Evolutionary conservation across 1,140 invertebrate species (phyloP).

Genomic region (Acyrthosiphon pisum): DNA sequence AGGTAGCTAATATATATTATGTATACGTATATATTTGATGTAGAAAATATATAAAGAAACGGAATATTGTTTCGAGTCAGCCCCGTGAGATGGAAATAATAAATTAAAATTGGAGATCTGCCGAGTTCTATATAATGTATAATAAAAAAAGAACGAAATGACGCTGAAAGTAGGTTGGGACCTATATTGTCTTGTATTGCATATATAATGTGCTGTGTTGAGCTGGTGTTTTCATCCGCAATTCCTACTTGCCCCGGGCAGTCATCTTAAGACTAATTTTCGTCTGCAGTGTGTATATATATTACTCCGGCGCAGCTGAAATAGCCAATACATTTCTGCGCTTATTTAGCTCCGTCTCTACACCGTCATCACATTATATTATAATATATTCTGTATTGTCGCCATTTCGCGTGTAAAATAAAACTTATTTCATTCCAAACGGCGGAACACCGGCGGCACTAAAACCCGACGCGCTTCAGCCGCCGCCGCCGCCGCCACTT

Average conservation of each 20-base stretch:
- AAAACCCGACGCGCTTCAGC: background rate
- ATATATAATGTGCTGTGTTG: background rate
- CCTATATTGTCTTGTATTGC: background rate
- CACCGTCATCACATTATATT: background rate
- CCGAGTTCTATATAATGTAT: background rate
- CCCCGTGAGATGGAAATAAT: background rate
- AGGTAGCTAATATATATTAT: background rate
- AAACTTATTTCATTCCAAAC: slow-evolving; percentile 25
- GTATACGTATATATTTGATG: background rate
- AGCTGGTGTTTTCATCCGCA: background rate
- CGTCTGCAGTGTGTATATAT: background rate
- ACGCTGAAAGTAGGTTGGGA: background rate
- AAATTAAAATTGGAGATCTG: background rate
- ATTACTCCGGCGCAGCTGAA: background rate
- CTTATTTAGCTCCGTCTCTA: background rate
- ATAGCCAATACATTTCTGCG: background rate
- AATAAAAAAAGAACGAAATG: background rate
- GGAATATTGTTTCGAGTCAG: background rate
- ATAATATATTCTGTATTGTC: background rate
- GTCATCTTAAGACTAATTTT: slow-evolving; percentile 5
- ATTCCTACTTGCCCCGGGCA: background rate
- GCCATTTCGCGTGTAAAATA: background rate
- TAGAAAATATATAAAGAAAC: background rate
- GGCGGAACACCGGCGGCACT: background rate
- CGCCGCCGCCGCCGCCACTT: background rate